phyloP scores from a whole-genome alignment of 2,888 invertebrate genomes.

The Machimus atricapillus region DNA sequence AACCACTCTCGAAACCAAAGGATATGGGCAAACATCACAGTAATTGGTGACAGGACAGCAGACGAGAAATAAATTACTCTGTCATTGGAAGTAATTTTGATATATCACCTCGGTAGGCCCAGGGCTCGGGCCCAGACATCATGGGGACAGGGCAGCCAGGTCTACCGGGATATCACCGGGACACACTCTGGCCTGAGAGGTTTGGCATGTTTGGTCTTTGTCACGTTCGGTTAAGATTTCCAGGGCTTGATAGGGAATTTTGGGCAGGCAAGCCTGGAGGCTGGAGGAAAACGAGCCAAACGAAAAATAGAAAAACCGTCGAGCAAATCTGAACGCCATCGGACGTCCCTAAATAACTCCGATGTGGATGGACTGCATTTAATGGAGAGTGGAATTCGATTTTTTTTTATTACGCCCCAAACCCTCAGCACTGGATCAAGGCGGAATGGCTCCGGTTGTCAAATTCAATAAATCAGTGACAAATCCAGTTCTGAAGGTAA shows the following conservation, averaged over 20 bases:
- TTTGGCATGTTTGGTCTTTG: conserved; percentile 21
- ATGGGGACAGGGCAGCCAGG: background rate
- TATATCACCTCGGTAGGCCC: conserved; percentile 25
- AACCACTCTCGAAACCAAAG: conserved; percentile 12
- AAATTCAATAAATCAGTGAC: conserved; percentile 31
- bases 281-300: background rate
- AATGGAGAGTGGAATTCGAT: conserved; percentile 10
- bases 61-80: conserved; percentile 34
- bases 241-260: conserved; percentile 11
- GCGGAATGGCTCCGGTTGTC: background rate
- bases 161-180: background rate
- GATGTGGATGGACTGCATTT: conserved; percentile 4
- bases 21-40: conserved; percentile 16
- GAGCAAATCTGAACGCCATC: background rate
- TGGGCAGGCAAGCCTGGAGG: background rate
- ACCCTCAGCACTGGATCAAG: background rate
- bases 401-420: background rate
- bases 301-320: background rate
- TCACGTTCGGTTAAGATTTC: conserved; percentile 3
- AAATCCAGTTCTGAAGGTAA: conserved; percentile 30
- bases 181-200: background rate
- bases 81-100: conserved; percentile 36
- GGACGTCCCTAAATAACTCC: conserved; percentile 9
- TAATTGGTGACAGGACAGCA: conserved; percentile 23
- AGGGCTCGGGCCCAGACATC: background rate